phyloP scores from a whole-genome alignment of 2,797 vertebrate species.

The Xiphophorus birchmanni region DNA sequence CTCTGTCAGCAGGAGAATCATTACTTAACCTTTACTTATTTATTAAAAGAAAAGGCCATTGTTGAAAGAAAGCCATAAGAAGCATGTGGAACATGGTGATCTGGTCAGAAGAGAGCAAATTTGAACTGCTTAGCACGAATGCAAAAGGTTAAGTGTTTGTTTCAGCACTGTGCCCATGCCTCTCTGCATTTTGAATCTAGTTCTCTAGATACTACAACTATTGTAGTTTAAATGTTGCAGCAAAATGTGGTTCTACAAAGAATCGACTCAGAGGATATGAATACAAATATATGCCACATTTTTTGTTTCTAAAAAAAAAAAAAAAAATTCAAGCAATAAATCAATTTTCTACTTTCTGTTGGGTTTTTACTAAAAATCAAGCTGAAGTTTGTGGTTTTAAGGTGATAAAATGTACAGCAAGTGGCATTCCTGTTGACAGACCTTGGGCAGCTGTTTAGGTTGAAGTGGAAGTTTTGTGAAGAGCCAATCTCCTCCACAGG shows the following conservation, averaged over 20 bases:
- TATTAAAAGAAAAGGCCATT: background rate
- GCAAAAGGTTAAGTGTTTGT: background rate
- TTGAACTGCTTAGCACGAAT: background rate
- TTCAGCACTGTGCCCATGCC: background rate
- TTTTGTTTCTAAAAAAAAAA: background rate
- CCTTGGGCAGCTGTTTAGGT: constrained; percentile 62
- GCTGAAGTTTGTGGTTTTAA: background rate
- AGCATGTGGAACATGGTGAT: background rate
- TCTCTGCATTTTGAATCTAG: background rate
- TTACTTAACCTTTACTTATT: background rate
- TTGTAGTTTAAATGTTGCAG: background rate
- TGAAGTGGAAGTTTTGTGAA: constrained; percentile 62
- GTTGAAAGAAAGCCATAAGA: background rate
- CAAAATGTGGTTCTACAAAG: background rate
- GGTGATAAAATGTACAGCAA: background rate
- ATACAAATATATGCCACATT: background rate
- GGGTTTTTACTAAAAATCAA: background rate
- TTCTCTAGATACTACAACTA: background rate
- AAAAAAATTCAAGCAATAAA: background rate
- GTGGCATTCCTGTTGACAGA: constrained; percentile 32
- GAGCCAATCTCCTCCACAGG: constrained; percentile 9
- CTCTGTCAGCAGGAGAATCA: background rate
- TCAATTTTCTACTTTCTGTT: background rate
- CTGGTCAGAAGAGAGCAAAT: background rate
- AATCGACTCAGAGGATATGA: background rate